phyloP scores from a whole-genome alignment of 1,140 invertebrate species.

The Trichoplusia ni region DNA sequence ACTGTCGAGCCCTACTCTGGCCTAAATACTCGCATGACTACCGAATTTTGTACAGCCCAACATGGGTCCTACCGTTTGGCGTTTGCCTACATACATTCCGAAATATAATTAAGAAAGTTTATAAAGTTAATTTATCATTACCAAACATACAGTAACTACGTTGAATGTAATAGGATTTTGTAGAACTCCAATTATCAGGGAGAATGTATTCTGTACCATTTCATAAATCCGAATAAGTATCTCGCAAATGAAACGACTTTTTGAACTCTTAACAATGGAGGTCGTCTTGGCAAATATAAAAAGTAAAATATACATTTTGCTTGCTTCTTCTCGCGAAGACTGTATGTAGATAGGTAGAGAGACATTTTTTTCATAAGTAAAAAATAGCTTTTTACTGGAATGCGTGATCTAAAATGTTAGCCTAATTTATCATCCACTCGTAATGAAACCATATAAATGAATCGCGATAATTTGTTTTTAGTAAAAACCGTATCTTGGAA shows the following conservation, averaged over 20 bases:
- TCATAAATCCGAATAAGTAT: too few relatives aligned
- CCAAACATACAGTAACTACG: not conserved
- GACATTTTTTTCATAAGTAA: too few relatives aligned
- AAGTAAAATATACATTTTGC: too few relatives aligned
- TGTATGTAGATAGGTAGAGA: too few relatives aligned
- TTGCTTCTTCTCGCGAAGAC: too few relatives aligned
- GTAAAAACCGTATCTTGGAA: not conserved
- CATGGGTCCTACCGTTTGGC: conserved; percentile 5
- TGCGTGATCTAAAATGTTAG: too few relatives aligned
- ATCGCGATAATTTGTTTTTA: too few relatives aligned
- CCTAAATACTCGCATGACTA: conserved; percentile 3
- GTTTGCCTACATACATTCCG: not conserved
- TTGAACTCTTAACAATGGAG: not conserved
- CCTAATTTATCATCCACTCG: too few relatives aligned
- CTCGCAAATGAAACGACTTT: too few relatives aligned
- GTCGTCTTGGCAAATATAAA: not conserved
- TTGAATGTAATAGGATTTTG: not conserved
- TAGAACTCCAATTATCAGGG: not conserved
- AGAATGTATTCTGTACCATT: not conserved
- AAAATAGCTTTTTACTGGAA: too few relatives aligned
- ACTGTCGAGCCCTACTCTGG: conserved; percentile 2
- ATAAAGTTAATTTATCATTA: conserved; percentile 17
- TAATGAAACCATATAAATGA: too few relatives aligned
- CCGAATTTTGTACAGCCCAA: conserved; percentile 7
- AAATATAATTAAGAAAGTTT: conserved; percentile 19